Base-by-base conservation (phyloP, 2,797 vertebrate species). In the Tympanoctomys barrerae region DNA sequence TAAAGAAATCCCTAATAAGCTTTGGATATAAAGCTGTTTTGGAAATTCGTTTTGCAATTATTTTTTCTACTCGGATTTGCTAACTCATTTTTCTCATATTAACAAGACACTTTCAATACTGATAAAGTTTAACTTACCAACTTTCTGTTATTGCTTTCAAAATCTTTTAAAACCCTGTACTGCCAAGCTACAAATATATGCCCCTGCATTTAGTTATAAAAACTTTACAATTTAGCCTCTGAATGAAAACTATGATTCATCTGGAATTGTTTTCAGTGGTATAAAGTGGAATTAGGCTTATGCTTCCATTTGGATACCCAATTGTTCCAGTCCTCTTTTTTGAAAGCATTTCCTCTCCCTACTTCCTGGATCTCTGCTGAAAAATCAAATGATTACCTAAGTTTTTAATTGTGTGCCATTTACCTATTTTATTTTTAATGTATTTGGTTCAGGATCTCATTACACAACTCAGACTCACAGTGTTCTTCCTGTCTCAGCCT, bases 11-110 rank as follows among this genome's bases (percentile, higher is more conserved):
- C 59, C 54, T 92, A 85, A 36, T 52, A 77, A 92, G 87, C 62
- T 85, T 49, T 26, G 0, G 24, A 73, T 82, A 85, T 10, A 68
- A 81, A 66, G 18, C 64, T 90, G 73, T 86, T 85, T 78, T 83
- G 36, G 73, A 80, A 79, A 80, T 77, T 79, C 14, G 21, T 81
- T 81, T 79, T 70, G 8, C 78, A 90, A 94, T 75, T 81, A 81
- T 68, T 91, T 87, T 90, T 49, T 88, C 86, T 39, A 92, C 54
- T 68, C 26, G 73, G 19, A 84, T 42, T 52, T 92, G 46, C 52
- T 83, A 89, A 75, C 70, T 79, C 87, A 68, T 78, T 94, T 91
- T 89, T 86, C 75, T 39, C 71, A 46, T 82, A 16, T 42, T 94
- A 7, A 77, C n/a, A 5, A 62, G 61, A 70, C 95, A n/a, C 12